Percentiles rank a stretch among this genome's conserved stretches.
These are phyloP conservation scores for Delphinapterus leucas DNA, from an alignment of 2,113 vertebrate genomes.

Conservation along the genomic window DNA sequence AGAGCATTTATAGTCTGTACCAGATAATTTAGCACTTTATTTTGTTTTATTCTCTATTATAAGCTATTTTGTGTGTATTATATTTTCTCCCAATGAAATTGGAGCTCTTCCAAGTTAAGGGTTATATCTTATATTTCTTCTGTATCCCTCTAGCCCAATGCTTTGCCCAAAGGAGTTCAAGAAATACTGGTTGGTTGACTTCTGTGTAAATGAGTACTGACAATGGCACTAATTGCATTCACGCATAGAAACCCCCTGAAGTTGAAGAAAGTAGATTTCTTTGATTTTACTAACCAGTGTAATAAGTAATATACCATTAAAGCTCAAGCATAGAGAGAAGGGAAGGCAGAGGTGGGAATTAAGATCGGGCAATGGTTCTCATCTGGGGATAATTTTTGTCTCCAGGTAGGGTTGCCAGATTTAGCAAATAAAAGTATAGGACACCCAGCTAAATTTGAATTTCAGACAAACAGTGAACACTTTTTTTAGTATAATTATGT, in stretches of 20 bases:
- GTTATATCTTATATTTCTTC: background rate
- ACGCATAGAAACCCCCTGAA: background rate
- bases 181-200: background rate
- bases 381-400: background rate
- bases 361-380: background rate
- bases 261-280: background rate
- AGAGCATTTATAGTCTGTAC: background rate
- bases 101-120: background rate
- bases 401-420: background rate
- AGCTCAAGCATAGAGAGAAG: background rate
- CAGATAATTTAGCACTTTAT: background rate
- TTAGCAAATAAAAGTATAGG: background rate
- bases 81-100: background rate
- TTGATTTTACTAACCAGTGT: background rate
- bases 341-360: background rate
- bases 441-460: background rate
- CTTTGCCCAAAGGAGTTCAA: background rate
- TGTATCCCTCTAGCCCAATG: background rate
- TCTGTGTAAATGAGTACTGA: background rate
- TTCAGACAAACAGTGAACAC: background rate
- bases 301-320: background rate
- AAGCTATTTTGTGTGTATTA: background rate
- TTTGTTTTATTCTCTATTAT: background rate
- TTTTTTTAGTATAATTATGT: background rate
- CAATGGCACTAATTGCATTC: background rate